These are phyloP conservation scores for Aporrectodea caliginosa DNA, from an alignment of 1,140 invertebrate species.

Conservation along the genomic window DNA sequence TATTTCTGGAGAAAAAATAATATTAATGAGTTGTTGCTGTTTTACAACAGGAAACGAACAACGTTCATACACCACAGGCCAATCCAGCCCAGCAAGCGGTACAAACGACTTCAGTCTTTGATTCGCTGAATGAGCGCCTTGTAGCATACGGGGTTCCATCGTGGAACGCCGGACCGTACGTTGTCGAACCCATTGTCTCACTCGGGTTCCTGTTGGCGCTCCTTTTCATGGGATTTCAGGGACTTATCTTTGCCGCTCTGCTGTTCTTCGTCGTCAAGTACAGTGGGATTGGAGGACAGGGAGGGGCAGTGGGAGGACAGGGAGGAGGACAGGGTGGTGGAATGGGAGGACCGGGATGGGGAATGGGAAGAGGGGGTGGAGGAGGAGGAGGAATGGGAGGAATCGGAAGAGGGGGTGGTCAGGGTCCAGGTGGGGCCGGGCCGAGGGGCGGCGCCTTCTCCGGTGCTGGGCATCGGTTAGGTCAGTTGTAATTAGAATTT, in stretches of 20 bases:
- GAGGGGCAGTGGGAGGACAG: background rate
- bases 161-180: slow-evolving; percentile 19
- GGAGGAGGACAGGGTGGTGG: background rate
- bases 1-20: too few species aligned
- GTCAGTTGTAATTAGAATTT: background rate
- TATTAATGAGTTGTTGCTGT: too few species aligned
- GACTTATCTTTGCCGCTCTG: slow-evolving; percentile 11
- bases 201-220: slow-evolving; percentile 12
- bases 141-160: slow-evolving; percentile 2
- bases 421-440: background rate
- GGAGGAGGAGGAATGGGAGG: background rate
- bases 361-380: background rate
- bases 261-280: slow-evolving; percentile 23
- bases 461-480: background rate
- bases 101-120: slow-evolving; percentile 12
- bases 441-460: background rate
- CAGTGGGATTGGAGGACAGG: background rate
- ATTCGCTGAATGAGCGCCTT: slow-evolving; percentile 6
- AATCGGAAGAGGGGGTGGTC: background rate
- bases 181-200: slow-evolving; percentile 13
- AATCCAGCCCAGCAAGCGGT: background rate
- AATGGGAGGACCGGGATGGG: background rate
- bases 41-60: too few species aligned
- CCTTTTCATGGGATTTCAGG: slow-evolving; percentile 8
- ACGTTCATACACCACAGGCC: background rate